Evolutionary conservation across 2,113 vertebrate species (phyloP).

Genomic region (Lucifuga dentata): DNA sequence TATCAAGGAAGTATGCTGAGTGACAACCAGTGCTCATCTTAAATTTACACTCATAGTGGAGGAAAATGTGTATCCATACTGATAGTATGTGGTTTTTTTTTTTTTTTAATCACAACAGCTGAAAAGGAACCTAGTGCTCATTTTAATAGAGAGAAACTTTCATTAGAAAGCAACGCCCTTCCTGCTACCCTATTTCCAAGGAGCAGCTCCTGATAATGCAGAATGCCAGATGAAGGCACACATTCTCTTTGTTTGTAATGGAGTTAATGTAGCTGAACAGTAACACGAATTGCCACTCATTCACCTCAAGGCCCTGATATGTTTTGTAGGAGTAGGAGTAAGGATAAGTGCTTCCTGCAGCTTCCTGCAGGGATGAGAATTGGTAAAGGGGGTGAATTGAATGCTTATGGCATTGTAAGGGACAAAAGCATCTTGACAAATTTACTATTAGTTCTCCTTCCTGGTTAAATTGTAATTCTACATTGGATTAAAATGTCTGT

Average conservation of each 20-base stretch:
- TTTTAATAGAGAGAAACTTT: conserved; percentile 32
- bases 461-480: conserved; percentile 30
- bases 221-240: neutral
- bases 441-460: conserved; percentile 22
- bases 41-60: conserved; percentile 6
- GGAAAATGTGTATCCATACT: conserved; percentile 39
- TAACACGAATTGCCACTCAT: conserved; percentile 51
- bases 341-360: conserved; percentile 44
- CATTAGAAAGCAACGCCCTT: conserved; percentile 32
- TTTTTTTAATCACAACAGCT: neutral
- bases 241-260: conserved; percentile 46
- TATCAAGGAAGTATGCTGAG: conserved; percentile 15
- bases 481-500: conserved; percentile 3
- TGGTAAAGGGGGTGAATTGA: conserved; percentile 46
- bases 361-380: conserved; percentile 25
- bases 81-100: conserved; percentile 43
- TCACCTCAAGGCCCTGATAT: conserved; percentile 50
- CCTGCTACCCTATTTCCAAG: conserved; percentile 27
- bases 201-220: conserved; percentile 27
- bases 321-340: conserved; percentile 46
- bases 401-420: conserved; percentile 24
- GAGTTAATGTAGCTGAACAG: conserved; percentile 64
- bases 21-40: conserved; percentile 20
- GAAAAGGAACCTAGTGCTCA: conserved; percentile 4
- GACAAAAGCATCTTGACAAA: conserved; percentile 43